Evolutionary conservation across 2,797 vertebrate species (phyloP).

Genomic region (Etheostoma perlongum): DNA sequence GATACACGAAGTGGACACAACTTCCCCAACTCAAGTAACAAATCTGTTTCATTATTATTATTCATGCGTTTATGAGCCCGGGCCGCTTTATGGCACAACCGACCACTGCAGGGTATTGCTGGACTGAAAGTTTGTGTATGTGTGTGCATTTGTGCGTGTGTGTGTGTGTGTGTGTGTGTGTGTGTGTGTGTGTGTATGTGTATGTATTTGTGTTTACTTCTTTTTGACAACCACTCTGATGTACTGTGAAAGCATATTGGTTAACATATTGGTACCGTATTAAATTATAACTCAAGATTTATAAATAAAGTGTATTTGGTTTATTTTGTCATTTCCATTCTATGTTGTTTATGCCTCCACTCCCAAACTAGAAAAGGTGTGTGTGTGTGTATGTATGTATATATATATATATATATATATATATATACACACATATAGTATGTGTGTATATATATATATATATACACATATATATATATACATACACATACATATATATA

Average conservation of each 20-base stretch:
- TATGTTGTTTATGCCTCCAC: conserved; percentile 21
- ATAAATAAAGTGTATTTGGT: conserved; percentile 87
- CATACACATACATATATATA: no score
- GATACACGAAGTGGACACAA: conserved; percentile 33
- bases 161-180: conserved; percentile 85
- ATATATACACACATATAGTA: no score
- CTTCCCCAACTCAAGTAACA: conserved; percentile 32
- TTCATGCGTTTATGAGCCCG: conserved; percentile 64
- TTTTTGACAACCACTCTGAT: conserved; percentile 93
- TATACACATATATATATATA: no score
- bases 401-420: not conserved
- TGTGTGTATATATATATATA: no score
- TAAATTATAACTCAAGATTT: conserved; percentile 98
- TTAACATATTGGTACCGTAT: conserved; percentile 89
- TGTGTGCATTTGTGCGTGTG: conserved; percentile 43
- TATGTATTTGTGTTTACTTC: conserved; percentile 89
- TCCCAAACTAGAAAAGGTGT: not conserved
- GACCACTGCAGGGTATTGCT: conserved; percentile 76
- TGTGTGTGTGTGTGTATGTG: no score
- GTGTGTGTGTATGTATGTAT: conserved; percentile 14
- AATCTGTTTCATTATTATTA: conserved; percentile 45
- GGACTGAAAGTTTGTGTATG: conserved; percentile 50
- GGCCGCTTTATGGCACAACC: conserved; percentile 64
- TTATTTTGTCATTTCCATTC: conserved; percentile 66
- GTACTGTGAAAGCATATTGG: conserved; percentile 89